phyloP scores from a whole-genome alignment of 2,113 vertebrate species.

The Pterocles gutturalis region DNA sequence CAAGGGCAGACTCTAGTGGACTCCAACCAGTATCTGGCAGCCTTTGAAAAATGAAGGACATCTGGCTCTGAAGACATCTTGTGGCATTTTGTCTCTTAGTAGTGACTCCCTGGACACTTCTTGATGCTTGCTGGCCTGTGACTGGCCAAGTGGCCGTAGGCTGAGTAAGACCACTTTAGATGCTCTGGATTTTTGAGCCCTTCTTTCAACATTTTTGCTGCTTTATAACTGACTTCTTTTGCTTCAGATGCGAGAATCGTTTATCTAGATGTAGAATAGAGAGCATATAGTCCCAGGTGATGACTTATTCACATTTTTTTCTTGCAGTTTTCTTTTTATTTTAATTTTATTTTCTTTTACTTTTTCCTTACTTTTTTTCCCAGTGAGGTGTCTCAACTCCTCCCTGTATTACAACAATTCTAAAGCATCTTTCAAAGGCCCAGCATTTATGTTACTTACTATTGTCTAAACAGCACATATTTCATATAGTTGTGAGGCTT shows the following conservation, averaged over 20 bases:
- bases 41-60: not conserved
- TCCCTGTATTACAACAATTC: not conserved
- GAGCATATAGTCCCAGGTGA: not conserved
- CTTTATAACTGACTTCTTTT: not conserved
- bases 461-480: not conserved
- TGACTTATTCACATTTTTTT: not conserved
- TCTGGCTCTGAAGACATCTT: rapidly evolving
- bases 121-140: not conserved
- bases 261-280: not conserved
- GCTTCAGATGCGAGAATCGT: not conserved
- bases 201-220: not conserved
- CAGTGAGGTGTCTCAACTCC: not conserved
- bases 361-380: not conserved
- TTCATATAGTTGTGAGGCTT: not conserved
- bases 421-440: not conserved
- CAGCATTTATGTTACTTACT: not conserved
- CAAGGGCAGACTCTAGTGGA: not conserved
- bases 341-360: not conserved
- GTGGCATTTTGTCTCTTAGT: not conserved
- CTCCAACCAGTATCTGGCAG: not conserved
- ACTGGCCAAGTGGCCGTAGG: not conserved
- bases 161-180: not conserved
- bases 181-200: not conserved
- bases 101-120: not conserved
- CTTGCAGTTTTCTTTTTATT: not conserved